Percentiles rank a stretch among this genome's conserved stretches.
phyloP scores from a whole-genome alignment of 2,888 invertebrate genomes.

The Sthenelais limicola region DNA sequence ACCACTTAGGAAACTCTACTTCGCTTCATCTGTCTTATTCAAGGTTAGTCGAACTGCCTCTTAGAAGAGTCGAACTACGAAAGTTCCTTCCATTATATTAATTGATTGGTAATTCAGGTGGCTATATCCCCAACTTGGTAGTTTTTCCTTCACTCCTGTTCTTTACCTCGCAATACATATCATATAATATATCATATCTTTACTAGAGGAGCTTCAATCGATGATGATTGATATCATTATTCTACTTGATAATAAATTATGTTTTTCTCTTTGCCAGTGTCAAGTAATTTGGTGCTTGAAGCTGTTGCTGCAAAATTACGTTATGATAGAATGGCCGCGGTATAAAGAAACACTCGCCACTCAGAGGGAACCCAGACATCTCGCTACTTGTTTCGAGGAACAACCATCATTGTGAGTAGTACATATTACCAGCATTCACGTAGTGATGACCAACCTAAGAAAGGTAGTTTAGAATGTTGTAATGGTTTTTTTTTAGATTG shows the following conservation, averaged over 20 bases:
- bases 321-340: slow-evolving; percentile 57
- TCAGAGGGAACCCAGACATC: slow-evolving; percentile 11
- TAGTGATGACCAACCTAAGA: not conserved
- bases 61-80: too few relatives aligned
- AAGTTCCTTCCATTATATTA: too few relatives aligned
- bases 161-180: too few relatives aligned
- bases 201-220: too few relatives aligned
- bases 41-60: slow-evolving; percentile 58
- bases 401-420: slow-evolving; percentile 37
- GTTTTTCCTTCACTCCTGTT: too few relatives aligned
- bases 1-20: slow-evolving; percentile 61
- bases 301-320: slow-evolving; percentile 58
- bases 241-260: not conserved
- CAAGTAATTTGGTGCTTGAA: slow-evolving; percentile 60
- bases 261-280: slow-evolving; percentile 54
- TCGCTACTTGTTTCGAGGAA: not conserved
- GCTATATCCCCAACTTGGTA: too few relatives aligned
- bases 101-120: too few relatives aligned
- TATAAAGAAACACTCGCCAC: slow-evolving; percentile 40
- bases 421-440: not conserved
- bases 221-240: not conserved
- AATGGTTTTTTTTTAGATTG: too few relatives aligned
- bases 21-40: slow-evolving; percentile 61
- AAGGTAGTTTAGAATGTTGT: too few relatives aligned
- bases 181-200: too few relatives aligned